Percentiles rank a stretch among this genome's conserved stretches.
phyloP scores from a whole-genome alignment of 2,888 invertebrate species.

The Phytoseiulus persimilis region DNA sequence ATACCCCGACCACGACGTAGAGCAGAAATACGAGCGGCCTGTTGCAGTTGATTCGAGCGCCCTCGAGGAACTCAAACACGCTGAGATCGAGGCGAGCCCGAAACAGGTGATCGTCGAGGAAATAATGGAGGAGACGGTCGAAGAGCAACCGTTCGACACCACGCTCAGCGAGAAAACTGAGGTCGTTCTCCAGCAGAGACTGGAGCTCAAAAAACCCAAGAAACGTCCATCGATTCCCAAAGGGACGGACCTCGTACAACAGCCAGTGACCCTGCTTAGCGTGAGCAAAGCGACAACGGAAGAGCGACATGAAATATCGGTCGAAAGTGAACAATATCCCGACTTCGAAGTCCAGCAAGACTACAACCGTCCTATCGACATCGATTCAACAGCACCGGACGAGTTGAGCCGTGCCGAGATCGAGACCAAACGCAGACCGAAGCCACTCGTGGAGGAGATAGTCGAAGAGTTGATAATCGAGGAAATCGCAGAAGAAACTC shows the following conservation, averaged over 20 bases:
- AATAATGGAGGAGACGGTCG: not conserved
- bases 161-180: not conserved
- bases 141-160: slow-evolving; percentile 16
- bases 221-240: not conserved
- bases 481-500: not conserved
- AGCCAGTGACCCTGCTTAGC: not conserved
- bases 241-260: not conserved
- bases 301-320: not conserved
- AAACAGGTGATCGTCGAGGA: not conserved
- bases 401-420: not conserved
- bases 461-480: not conserved
- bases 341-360: slow-evolving; percentile 19
- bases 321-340: slow-evolving; percentile 6
- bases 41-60: not conserved
- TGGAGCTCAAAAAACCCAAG: not conserved
- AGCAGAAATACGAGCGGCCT: not conserved
- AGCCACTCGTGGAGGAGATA: not conserved
- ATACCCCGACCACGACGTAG: not conserved
- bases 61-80: not conserved
- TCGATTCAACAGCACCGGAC: not conserved
- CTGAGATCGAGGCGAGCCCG: slow-evolving; percentile 8
- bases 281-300: not conserved
- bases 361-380: not conserved
- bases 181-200: not conserved
- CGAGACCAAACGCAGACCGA: not conserved